phyloP scores from a whole-genome alignment of 2,113 vertebrate species.

The Lasiurus borealis region DNA sequence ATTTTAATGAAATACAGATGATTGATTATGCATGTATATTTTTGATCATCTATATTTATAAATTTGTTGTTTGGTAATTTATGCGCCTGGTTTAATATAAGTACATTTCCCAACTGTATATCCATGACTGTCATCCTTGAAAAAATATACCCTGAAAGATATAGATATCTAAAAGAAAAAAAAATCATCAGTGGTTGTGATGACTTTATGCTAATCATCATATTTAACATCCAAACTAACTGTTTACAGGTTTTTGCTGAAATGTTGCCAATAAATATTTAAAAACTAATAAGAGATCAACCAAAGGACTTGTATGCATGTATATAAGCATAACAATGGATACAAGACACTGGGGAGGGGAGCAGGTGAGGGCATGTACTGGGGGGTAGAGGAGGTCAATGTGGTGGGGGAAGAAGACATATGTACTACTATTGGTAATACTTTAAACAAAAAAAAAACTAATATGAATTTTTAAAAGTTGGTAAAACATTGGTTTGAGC shows the following conservation, averaged over 20 bases:
- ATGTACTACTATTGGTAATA: too few relatives aligned
- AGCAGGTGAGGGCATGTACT: too few relatives aligned
- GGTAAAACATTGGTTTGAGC: background rate
- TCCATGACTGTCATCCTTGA: background rate
- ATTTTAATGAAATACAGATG: background rate
- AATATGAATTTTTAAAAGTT: background rate
- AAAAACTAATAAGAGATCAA: background rate
- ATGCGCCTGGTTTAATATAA: background rate
- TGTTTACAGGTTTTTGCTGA: background rate
- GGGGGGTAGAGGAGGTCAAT: too few relatives aligned
- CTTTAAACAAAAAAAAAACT: background rate
- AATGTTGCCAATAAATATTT: background rate
- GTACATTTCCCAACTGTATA: background rate
- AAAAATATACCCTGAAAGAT: background rate
- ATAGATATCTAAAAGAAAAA: background rate
- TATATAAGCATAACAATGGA: too few relatives aligned
- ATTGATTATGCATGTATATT: background rate
- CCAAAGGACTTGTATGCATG: too few relatives aligned
- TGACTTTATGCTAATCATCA: background rate
- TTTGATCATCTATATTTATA: background rate
- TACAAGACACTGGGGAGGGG: too few relatives aligned
- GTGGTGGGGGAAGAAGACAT: too few relatives aligned
- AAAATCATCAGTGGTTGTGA: background rate
- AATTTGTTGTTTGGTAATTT: conserved; percentile 1
- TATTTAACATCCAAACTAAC: background rate